A percentile compares a stretch with the other conserved stretches of the same genome.
Conservation (phyloP, 64 coral and sea anemone genomes). For the Montipora sp. region DNA sequence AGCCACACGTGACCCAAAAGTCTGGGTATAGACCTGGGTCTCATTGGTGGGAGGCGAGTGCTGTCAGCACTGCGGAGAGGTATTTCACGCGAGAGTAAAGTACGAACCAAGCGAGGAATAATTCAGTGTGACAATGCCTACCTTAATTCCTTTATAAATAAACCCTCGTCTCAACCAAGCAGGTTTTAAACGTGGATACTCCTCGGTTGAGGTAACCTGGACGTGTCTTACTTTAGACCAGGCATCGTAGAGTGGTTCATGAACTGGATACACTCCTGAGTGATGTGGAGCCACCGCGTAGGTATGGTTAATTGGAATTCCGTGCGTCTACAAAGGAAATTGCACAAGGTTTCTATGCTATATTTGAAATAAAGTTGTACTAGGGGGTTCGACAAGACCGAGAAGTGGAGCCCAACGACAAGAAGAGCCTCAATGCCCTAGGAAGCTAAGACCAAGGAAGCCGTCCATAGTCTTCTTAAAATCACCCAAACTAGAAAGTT, state of each 20-base stretch:
- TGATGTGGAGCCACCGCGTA: constrained; percentile 93
- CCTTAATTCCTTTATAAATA: constrained; percentile 84
- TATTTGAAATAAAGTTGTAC: too few relatives aligned
- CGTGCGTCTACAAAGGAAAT: constrained; percentile 67
- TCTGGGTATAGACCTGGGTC: too few relatives aligned
- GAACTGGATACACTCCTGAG: constrained; percentile 94
- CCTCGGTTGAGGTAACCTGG: constrained; percentile 90
- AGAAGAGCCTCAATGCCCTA: too few relatives aligned
- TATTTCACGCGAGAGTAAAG: too few relatives aligned
- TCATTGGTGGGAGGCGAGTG: too few relatives aligned
- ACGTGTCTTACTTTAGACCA: constrained; percentile 79
- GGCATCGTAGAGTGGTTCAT: constrained; percentile 87
- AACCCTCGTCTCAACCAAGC: constrained; percentile 90
- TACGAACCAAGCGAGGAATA: background rate
- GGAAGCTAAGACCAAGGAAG: too few relatives aligned
- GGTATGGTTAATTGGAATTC: constrained; percentile 80
- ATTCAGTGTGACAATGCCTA: background rate
- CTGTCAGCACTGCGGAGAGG: too few relatives aligned
- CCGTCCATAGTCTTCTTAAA: too few relatives aligned
- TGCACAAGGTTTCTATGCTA: background rate
- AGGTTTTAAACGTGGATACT: constrained; percentile 93
- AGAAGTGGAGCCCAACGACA: too few relatives aligned
- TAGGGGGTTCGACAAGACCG: too few relatives aligned
- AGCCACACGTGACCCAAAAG: too few relatives aligned
- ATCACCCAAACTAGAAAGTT: too few relatives aligned